Base-by-base conservation (phyloP, 2,888 invertebrate genomes). In the Tetrapedia diversipes region DNA sequence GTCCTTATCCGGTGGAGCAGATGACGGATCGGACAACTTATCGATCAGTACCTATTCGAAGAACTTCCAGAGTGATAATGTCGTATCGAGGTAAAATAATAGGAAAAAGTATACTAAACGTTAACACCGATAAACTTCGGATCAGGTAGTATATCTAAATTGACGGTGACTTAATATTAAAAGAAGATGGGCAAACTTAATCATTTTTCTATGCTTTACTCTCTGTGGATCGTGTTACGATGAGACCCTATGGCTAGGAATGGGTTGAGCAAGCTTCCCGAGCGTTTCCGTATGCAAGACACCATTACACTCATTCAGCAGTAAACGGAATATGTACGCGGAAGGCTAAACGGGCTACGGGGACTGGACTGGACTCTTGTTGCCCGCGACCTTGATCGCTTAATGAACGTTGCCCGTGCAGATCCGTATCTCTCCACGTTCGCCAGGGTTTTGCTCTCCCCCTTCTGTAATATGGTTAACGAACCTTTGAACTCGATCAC, bases 341-440 rank as follows among this genome's bases (percentile, higher is more conserved):
- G 61, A 76, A 76, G 61, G 34, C 22, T 24, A 47, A 49, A 51
- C 64, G 22, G n/a, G 69, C 61, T 24, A 57, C 39, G 29, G 32
- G 39, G 19, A 45, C 70, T 56, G 41, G 56, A n/a, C 24, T 27
- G 43, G 39, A n/a, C 39, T 72, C 41, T 74, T 53, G 59, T 73
- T 73, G 45, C 39, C 27, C 22, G 69, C 73, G 80, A 67, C 80
- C 77, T 81, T 81, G 78, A 75, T 80, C 74, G 77, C 60, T 72
- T 74, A 73, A 76, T 54, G 68, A 73, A 81, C 51, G 53, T 54
- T 68, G 51, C 66, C 57, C 57, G 65, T 41, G 27, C 60, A 66
- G 81, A 76, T 81, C 72, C 51, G 49, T 75, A 75, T 81, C 76
- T 61, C 59, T 39, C 16, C 29, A 41, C 56, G 41, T 74, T 22